phyloP scores from a whole-genome alignment of 2,888 invertebrate genomes.

The Plutella xylostella region DNA sequence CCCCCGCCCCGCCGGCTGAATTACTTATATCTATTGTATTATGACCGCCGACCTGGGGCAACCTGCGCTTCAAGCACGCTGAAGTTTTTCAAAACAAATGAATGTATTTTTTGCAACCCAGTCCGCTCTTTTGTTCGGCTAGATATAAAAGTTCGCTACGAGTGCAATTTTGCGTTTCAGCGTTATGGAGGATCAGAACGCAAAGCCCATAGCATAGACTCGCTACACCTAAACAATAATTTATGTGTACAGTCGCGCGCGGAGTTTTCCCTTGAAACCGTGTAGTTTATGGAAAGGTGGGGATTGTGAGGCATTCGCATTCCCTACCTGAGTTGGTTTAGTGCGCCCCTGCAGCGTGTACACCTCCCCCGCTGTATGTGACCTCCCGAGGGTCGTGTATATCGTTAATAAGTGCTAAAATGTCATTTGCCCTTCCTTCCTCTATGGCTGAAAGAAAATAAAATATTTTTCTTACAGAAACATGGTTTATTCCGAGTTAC shows the following conservation, averaged over 20 bases:
- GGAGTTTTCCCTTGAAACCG: constrained; percentile 13
- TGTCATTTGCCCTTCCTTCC: constrained; percentile 24
- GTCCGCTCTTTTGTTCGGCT: too few species aligned
- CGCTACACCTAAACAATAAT: constrained; percentile 1
- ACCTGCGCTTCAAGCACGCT: constrained; percentile 25
- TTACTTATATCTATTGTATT: constrained; percentile 40
- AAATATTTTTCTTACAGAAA: too few species aligned
- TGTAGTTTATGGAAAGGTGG: constrained; percentile 32
- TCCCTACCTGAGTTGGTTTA: not conserved
- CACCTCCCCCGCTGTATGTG: too few species aligned
- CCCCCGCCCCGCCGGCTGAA: constrained; percentile 25
- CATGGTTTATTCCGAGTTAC: too few species aligned
- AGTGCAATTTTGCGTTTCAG: too few species aligned
- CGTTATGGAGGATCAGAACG: not conserved
- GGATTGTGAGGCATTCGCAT: constrained; percentile 21
- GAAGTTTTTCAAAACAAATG: too few species aligned
- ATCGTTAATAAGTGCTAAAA: constrained; percentile 47
- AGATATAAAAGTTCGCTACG: too few species aligned
- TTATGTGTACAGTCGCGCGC: constrained; percentile 13
- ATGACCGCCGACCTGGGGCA: constrained; percentile 56
- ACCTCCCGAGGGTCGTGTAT: too few species aligned
- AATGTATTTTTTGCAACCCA: not conserved
- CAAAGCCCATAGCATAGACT: too few species aligned
- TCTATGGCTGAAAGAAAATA: not conserved
- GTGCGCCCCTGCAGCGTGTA: too few species aligned